Evolutionary conservation across 2,888 invertebrate species (phyloP).

Genomic region (Andricus quercusramuli): DNA sequence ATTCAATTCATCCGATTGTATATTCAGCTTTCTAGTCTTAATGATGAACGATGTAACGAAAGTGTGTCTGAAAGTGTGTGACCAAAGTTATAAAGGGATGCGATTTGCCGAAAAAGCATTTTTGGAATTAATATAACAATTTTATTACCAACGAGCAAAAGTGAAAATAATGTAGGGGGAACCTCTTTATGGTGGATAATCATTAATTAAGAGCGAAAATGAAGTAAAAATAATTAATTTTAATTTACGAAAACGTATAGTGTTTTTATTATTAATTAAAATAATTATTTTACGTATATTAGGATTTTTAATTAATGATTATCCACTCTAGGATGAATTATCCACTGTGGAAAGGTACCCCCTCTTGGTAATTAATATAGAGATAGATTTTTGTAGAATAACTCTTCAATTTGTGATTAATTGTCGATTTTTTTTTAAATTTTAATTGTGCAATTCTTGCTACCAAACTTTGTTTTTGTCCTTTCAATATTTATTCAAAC

Average conservation of each 20-base stretch:
- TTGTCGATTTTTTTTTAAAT: neutral
- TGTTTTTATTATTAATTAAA: too few relatives aligned
- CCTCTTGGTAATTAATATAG: neutral
- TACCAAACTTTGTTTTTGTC: neutral
- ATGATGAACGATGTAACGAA: constrained; percentile 59
- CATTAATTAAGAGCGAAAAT: too few relatives aligned
- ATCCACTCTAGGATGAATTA: too few relatives aligned
- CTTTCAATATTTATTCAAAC: neutral
- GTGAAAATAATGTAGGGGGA: neutral
- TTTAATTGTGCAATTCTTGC: neutral
- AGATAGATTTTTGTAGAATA: neutral
- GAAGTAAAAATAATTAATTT: too few relatives aligned
- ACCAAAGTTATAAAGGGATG: constrained; percentile 51
- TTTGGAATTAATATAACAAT: neutral
- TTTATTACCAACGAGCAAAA: neutral
- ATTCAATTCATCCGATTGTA: constrained; percentile 60
- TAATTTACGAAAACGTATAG: too few relatives aligned
- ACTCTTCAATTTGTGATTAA: neutral
- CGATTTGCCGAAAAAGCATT: constrained; percentile 59
- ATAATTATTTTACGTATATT: too few relatives aligned
- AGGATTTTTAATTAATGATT: too few relatives aligned
- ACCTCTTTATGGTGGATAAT: too few relatives aligned
- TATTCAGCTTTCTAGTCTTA: constrained; percentile 74
- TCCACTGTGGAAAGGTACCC: too few relatives aligned
- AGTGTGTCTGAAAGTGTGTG: constrained; percentile 49